Base-by-base conservation (phyloP, 2,797 vertebrate genomes). In the Chromis chromis region DNA sequence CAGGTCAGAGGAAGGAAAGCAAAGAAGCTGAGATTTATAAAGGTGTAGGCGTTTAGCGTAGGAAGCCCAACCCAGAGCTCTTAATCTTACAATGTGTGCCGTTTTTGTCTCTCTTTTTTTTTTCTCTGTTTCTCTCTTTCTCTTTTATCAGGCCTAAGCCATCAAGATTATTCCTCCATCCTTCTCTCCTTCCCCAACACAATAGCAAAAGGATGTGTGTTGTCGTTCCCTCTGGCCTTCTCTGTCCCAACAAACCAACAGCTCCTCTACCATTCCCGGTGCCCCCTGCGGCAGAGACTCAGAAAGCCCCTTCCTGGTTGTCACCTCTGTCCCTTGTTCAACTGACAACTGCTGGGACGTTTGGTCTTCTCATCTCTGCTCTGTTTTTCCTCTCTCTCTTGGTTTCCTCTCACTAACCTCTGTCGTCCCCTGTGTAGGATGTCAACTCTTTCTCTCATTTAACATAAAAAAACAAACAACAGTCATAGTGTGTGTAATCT, bases 141-240 rank as follows among this genome's bases (percentile, higher is more conserved):
- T 91, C 89, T 91, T 82, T 92, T 83, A 91, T 94, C 92, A 96
- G 95, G 95, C 95, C 92, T 96, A 95, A 95, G 90, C 93, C 94
- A 91, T 94, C 92, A 86, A 94, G 94, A 94, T 88, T 94, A 94
- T 93, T 92, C 92, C 94, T 94, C 90, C 93, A 93, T 90, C 90
- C 92, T 89, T 93, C 92, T 93, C 87, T 93, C 85, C 94, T 92
- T 86, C 88, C 92, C 90, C 86, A 92, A 88, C 92, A 92, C 92
- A 89, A 90, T 93, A 93, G 87, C 91, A 94, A 95, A 87, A 87
- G 94, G 95, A 95, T 93, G 92, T 91, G 93, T 95, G 87, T 93
- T 95, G 94, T 95, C 91, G 87, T 89, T 81, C 93, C 93, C 91
- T 93, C 93, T 89, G 91, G 94, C 88, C 90, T 94, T 93, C 93